A percentile compares a stretch with the other conserved stretches of the same genome.
phyloP scores from a whole-genome alignment of 2,888 invertebrate genomes.

The Formica aserva region DNA sequence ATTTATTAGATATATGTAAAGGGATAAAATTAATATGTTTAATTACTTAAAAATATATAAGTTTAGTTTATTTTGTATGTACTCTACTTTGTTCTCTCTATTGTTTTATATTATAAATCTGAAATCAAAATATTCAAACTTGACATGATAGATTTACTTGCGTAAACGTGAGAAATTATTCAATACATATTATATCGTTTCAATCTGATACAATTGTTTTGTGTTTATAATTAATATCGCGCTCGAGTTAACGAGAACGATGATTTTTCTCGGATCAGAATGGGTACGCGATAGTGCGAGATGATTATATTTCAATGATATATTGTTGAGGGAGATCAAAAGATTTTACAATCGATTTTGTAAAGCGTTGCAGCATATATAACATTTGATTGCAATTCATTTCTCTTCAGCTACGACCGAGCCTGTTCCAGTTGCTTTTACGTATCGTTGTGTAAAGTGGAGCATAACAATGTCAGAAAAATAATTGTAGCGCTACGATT shows the following conservation, averaged over 20 bases:
- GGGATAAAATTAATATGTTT: not conserved
- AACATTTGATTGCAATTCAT: conserved; percentile 40
- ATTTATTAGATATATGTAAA: not conserved
- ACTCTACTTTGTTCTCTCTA: not conserved
- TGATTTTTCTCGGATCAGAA: conserved; percentile 33
- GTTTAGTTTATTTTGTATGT: not conserved
- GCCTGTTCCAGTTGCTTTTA: conserved; percentile 30
- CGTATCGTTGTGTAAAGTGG: conserved; percentile 26
- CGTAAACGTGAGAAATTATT: not conserved
- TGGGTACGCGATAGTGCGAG: conserved; percentile 25
- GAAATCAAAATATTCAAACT: not conserved
- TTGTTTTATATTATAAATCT: not conserved
- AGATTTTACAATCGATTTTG: conserved; percentile 39
- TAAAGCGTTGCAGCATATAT: conserved; percentile 5
- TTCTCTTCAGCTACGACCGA: conserved; percentile 17
- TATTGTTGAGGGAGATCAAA: conserved; percentile 35
- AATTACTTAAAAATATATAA: not conserved
- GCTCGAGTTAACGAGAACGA: conserved; percentile 27
- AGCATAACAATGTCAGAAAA: conserved; percentile 35
- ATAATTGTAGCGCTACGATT: conserved; percentile 39
- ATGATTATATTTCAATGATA: conserved; percentile 38
- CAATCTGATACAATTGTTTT: not conserved
- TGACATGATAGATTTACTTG: not conserved
- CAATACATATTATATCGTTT: not conserved
- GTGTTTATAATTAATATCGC: conserved; percentile 35